phyloP scores from a whole-genome alignment of 2,113 vertebrate genomes.

The Furnarius figulus region DNA sequence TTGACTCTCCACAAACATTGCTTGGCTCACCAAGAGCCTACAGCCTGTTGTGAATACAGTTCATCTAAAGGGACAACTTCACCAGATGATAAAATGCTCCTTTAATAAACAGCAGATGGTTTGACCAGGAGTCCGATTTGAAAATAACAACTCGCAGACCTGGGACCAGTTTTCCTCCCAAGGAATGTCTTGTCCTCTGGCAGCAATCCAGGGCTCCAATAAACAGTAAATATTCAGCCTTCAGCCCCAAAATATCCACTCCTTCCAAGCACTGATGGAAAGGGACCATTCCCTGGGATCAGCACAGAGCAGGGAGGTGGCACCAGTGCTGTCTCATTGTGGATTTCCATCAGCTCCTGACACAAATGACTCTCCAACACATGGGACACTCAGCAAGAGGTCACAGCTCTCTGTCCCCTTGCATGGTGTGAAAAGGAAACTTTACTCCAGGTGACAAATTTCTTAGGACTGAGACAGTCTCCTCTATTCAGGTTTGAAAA shows the following conservation, averaged over 20 bases:
- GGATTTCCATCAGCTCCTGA: background rate
- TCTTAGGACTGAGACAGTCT: background rate
- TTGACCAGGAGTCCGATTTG: background rate
- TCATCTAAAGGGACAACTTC: background rate
- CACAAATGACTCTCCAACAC: background rate
- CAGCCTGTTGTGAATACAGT: background rate
- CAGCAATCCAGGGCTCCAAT: background rate
- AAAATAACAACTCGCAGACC: background rate
- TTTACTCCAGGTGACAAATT: background rate
- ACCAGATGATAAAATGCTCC: background rate
- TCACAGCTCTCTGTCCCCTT: background rate
- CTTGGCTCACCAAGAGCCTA: background rate
- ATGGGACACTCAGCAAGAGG: fast-evolving
- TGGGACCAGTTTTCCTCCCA: background rate
- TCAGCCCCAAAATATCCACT: background rate
- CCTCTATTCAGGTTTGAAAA: background rate
- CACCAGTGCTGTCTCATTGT: background rate
- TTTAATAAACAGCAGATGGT: background rate
- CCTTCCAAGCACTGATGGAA: background rate
- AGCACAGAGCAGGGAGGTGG: background rate
- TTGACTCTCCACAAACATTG: background rate
- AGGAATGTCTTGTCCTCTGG: background rate
- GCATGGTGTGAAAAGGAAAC: background rate
- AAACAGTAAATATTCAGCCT: background rate
- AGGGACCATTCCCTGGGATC: background rate